A percentile compares a stretch with the other conserved stretches of the same genome.
phyloP scores from a whole-genome alignment of 2,797 vertebrate species.

The Paratrypauchen microcephalus region DNA sequence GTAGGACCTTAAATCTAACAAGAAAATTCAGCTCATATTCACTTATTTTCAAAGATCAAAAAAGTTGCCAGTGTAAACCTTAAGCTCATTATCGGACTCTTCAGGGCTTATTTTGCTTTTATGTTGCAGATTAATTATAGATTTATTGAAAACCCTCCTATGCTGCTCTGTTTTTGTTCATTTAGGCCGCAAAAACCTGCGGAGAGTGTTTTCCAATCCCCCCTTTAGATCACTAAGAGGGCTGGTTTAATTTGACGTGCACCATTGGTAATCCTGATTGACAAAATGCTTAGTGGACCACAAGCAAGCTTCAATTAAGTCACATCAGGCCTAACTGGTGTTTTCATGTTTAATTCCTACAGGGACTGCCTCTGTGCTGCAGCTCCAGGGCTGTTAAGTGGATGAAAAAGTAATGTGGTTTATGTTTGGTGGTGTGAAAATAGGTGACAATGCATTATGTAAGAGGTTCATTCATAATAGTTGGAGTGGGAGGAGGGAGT shows the following conservation, averaged over 20 bases:
- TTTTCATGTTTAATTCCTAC: slow-evolving; percentile 20
- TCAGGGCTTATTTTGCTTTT: slow-evolving; percentile 23
- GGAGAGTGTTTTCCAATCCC: slow-evolving; percentile 38
- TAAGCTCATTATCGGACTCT: not conserved
- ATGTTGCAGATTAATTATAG: slow-evolving; percentile 33
- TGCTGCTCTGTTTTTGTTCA: slow-evolving; percentile 40
- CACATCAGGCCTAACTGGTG: slow-evolving; percentile 26
- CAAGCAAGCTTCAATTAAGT: slow-evolving; percentile 37
- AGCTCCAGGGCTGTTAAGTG: slow-evolving; percentile 14
- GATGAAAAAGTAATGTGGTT: not conserved
- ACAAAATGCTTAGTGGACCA: slow-evolving; percentile 41
- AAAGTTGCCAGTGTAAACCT: not conserved
- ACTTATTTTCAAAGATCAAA: not conserved
- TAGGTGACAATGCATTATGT: slow-evolving; percentile 13
- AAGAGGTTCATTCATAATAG: slow-evolving; percentile 5
- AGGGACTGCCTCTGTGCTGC: not conserved
- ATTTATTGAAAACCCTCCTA: slow-evolving; percentile 25
- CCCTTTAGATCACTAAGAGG: slow-evolving; percentile 38
- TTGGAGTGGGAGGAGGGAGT: not conserved
- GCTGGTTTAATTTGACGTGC: slow-evolving; percentile 61
- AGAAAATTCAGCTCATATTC: not conserved
- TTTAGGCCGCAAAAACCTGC: slow-evolving; percentile 35
- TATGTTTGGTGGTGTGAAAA: not conserved
- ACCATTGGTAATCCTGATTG: slow-evolving; percentile 59
- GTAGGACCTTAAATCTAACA: no score